phyloP scores from a whole-genome alignment of 2,113 vertebrate species.

The Hystrix brachyura region DNA sequence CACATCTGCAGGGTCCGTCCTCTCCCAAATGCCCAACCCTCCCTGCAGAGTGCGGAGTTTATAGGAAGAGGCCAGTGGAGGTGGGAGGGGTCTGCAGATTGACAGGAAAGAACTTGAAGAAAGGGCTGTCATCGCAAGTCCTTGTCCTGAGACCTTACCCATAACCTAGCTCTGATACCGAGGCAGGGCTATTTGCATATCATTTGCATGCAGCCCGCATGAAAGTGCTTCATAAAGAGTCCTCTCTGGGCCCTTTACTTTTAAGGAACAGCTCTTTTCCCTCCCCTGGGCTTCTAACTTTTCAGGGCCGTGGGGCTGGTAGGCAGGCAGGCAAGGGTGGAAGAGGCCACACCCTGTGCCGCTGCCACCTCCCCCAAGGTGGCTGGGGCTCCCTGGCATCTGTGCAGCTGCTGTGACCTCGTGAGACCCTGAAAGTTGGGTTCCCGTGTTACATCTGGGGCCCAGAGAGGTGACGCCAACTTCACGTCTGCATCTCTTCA shows the following conservation, averaged over 20 bases:
- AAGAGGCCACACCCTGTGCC: background rate
- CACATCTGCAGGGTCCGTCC: rapidly evolving
- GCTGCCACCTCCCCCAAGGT: background rate
- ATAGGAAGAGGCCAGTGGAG: rapidly evolving
- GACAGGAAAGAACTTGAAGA: background rate
- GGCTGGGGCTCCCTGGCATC: background rate
- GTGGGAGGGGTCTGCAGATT: background rate
- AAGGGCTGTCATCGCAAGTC: background rate
- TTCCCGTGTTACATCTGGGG: background rate
- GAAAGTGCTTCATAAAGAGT: background rate
- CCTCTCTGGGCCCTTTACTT: background rate
- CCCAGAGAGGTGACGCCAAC: background rate
- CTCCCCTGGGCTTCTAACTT: background rate
- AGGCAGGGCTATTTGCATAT: background rate
- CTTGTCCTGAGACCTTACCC: background rate
- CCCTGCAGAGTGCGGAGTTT: background rate
- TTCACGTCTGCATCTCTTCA: background rate
- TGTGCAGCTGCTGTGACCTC: background rate
- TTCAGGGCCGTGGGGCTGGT: background rate
- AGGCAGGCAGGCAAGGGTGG: background rate
- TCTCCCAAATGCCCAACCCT: background rate
- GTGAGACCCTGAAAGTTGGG: too few species aligned
- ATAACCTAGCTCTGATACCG: background rate
- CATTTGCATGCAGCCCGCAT: background rate
- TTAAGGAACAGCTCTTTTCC: background rate